A percentile compares a stretch with the other conserved stretches of the same genome.
These are phyloP conservation scores for Laspeyria flexula DNA, from an alignment of 2,888 invertebrate genomes.

Conservation along the genomic window DNA sequence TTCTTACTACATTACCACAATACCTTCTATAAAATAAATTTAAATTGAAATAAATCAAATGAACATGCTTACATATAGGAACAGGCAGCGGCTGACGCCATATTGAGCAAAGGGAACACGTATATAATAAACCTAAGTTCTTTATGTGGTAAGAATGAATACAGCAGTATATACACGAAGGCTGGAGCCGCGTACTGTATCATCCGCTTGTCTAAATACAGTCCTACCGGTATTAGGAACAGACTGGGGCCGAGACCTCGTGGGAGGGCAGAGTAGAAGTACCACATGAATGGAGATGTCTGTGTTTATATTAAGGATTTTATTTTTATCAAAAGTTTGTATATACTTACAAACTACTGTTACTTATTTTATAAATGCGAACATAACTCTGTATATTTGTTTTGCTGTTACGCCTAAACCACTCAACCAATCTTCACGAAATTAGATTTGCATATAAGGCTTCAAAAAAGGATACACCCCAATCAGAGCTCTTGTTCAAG, in stretches of 20 bases:
- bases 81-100: constrained; percentile 94
- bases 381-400: no score
- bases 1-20: no score
- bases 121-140: constrained; percentile 99
- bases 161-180: constrained; percentile 93
- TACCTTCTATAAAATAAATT: no score
- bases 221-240: constrained; percentile 91
- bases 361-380: no score
- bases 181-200: constrained; percentile 90
- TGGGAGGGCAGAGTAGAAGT: constrained; percentile 98
- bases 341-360: no score
- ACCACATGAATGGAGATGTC: constrained; percentile 98
- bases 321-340: no score
- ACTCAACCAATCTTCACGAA: no score
- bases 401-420: no score
- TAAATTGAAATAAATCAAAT: no score
- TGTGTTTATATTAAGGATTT: constrained; percentile 63
- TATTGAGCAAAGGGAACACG: constrained; percentile 97
- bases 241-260: constrained; percentile 94
- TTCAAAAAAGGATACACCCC: constrained; percentile 96
- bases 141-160: constrained; percentile 98
- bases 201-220: constrained; percentile 90
- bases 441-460: no score
- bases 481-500: constrained; percentile 96
- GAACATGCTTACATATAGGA: constrained; percentile 92